Percentiles rank a stretch among this genome's conserved stretches.
Evolutionary conservation across 2,888 invertebrate species (phyloP).

Genomic region (Clunio marinus): DNA sequence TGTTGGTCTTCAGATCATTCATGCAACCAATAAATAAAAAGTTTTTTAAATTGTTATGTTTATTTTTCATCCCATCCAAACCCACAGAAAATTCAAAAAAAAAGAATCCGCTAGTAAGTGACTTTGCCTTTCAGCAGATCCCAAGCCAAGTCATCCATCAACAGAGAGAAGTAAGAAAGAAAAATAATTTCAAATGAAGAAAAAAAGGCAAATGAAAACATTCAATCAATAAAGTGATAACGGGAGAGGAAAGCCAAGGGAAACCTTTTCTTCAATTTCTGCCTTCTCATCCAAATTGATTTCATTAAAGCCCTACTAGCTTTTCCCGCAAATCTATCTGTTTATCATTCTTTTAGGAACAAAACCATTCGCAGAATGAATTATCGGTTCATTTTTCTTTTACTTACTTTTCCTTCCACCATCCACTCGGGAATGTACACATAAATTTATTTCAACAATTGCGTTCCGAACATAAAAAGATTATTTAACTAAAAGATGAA

Average conservation of each 20-base stretch:
- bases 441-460: neutral
- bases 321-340: neutral
- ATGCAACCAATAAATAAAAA: no score
- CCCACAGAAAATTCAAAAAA: no score
- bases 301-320: constrained; percentile 34
- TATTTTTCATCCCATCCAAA: no score
- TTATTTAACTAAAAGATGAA: no score
- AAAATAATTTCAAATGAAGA: neutral
- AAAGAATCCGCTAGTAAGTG: no score
- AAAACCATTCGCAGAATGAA: neutral
- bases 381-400: constrained; percentile 9
- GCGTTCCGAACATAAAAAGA: no score
- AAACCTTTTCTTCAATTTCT: constrained; percentile 17
- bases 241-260: neutral
- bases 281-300: constrained; percentile 31
- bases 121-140: no score
- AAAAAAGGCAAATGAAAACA: neutral
- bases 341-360: neutral
- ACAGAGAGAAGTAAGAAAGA: neutral
- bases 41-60: no score
- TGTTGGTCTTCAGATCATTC: no score
- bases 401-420: neutral
- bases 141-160: no score
- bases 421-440: neutral
- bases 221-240: constrained; percentile 38